Conservation (phyloP, 2,113 vertebrate species). For the Cacatua alba region DNA sequence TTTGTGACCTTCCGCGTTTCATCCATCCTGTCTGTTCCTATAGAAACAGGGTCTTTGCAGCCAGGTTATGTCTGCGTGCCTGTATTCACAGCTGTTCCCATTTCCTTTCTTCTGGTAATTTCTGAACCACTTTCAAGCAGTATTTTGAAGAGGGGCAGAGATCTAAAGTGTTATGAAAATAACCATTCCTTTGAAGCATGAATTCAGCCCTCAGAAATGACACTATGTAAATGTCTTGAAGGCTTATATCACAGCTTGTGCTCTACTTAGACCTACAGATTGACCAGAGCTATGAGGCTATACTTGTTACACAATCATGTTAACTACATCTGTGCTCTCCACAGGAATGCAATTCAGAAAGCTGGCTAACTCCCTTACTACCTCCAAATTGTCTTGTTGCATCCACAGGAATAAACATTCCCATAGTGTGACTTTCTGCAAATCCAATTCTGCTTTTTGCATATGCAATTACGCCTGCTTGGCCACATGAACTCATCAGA, state of each 20-base stretch:
- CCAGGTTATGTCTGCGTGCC: background rate
- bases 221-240: background rate
- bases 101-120: conserved; percentile 31
- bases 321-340: background rate
- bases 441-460: background rate
- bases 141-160: background rate
- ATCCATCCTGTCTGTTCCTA: conserved; percentile 51
- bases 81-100: background rate
- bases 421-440: background rate
- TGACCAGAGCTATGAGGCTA: background rate
- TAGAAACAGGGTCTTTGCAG: conserved; percentile 41
- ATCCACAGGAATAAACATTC: background rate
- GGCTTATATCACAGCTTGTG: background rate
- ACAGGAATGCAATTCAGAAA: background rate
- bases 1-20: conserved; percentile 42
- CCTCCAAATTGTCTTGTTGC: background rate
- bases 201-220: background rate
- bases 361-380: background rate
- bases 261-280: background rate
- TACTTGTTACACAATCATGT: background rate
- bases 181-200: background rate
- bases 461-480: background rate
- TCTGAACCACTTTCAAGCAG: background rate
- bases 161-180: background rate
- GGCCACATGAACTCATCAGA: background rate